Base-by-base conservation (phyloP, 2,888 invertebrate genomes). In the Gortyna flavago region DNA sequence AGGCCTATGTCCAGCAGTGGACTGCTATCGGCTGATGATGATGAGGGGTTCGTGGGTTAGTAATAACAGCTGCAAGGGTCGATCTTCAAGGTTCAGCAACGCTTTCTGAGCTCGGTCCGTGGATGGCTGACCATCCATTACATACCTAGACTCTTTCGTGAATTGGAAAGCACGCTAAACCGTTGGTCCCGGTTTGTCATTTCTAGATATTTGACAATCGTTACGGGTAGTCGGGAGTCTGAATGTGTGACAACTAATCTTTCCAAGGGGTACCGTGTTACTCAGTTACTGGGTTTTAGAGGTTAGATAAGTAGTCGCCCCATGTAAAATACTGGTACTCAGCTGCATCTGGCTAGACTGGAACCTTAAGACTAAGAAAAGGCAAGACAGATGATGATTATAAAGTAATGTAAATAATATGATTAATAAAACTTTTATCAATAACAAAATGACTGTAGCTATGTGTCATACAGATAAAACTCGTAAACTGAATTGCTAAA, bases 401-500 rank as follows among this genome's bases (percentile, higher is more conserved):
- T 32, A 11, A 32, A 32, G 32, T 32, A 62, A 62, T 32, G 9
- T 18, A 38, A 69, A n/a, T 35, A 69, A n/a, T 35, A n/a, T 18
- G 18, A 51, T 9, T 51, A 25, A 51, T 51, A 7, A 41, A 44
- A 67, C 1, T 48, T 3, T 70, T 29, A 61, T 16, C 51, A 1
- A 44, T 44, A 57, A 18, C 51, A 44, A 57, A 38, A 65, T 57
- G 11, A 51, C 29, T 41, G 8, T 70, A 41, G 2, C 11, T 9
- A 9, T 54, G 16, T 51, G n/a, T n/a, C 18, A 32, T 48, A 74
- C 21, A 77, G 21, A 73, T 71, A 54, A 73, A 29, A 71, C 51
- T 79, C 61, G 61, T 79, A 75, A 84, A 86, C 67, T 68, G 77
- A 83, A 82, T 83, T 72, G 66, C 51, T 70, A 84, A 86, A 75